Conservation (phyloP, 2,888 invertebrate species). For the Teleogryllus oceanicus region DNA sequence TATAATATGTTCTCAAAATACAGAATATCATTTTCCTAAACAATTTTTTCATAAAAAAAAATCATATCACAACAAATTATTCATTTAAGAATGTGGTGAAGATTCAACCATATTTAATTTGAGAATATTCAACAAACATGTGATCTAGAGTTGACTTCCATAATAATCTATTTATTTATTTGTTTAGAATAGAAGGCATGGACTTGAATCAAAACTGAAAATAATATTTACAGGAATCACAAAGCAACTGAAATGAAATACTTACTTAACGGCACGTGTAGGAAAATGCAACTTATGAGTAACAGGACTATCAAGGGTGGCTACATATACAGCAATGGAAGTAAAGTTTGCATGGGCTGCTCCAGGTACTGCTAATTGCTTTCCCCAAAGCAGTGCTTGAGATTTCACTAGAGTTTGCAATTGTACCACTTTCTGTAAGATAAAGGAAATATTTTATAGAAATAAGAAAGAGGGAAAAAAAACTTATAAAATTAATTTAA, state of each 20-base stretch:
- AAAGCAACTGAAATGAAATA: not conserved
- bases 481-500: not conserved
- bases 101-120: not conserved
- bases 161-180: too few species aligned
- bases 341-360: conserved; percentile 43
- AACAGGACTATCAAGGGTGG: conserved; percentile 41
- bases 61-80: not conserved
- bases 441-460: conserved; percentile 19
- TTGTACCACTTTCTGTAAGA: conserved; percentile 46
- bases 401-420: conserved; percentile 45
- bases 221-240: too few species aligned
- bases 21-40: not conserved
- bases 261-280: conserved; percentile 43
- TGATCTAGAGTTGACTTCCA: too few species aligned
- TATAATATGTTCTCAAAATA: too few species aligned
- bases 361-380: conserved; percentile 41
- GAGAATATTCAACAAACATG: not conserved
- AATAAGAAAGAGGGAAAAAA: not conserved
- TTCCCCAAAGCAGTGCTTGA: conserved; percentile 45
- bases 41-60: not conserved
- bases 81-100: not conserved
- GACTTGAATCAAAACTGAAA: too few species aligned
- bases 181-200: too few species aligned
- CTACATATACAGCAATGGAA: conserved; percentile 46
- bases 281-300: conserved; percentile 46